phyloP scores from a whole-genome alignment of 2,113 vertebrate genomes.

The Dicaeum eximium region DNA sequence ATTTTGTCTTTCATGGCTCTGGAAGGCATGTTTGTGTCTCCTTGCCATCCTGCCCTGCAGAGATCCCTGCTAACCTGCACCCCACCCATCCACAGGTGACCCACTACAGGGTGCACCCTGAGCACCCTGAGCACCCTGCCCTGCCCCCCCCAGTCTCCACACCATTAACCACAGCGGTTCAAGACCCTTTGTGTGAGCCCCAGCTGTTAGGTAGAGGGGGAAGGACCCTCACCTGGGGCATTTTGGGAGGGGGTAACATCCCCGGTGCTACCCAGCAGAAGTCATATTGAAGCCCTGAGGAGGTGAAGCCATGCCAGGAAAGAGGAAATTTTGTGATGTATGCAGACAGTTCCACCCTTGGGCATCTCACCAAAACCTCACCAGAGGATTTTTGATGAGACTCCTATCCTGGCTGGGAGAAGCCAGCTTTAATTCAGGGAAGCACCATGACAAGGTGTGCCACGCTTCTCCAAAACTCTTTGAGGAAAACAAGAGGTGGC shows the following conservation, averaged over 20 bases:
- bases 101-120: neutral
- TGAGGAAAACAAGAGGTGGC: neutral
- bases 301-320: neutral
- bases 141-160: neutral
- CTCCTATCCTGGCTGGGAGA: neutral
- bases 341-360: neutral
- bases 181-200: neutral
- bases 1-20: neutral
- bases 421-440: neutral
- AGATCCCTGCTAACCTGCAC: neutral
- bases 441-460: accelerated
- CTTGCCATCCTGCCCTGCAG: neutral
- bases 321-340: neutral
- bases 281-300: neutral
- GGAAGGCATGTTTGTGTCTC: neutral
- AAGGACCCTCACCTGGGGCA: accelerated
- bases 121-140: neutral
- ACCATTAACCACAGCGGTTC: accelerated
- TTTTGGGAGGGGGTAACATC: neutral
- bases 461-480: neutral
- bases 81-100: accelerated
- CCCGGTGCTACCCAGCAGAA: neutral
- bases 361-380: neutral
- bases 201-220: accelerated
- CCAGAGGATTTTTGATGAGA: neutral